Base-by-base conservation (phyloP, 2,113 vertebrate species). In the Oceanites oceanicus region DNA sequence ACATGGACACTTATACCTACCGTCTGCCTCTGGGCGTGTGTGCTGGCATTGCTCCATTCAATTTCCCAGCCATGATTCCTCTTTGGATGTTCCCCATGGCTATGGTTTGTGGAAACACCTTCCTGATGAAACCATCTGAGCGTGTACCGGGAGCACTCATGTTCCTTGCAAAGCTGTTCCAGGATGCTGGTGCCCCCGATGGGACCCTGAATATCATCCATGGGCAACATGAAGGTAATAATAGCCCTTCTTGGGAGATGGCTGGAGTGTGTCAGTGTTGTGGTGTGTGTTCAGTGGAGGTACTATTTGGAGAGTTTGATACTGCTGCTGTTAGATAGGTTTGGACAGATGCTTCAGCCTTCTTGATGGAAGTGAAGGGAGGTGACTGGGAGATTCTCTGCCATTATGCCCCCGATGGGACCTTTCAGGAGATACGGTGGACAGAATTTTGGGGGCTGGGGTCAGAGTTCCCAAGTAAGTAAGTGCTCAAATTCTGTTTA, bases 11-110 rank as follows among this genome's bases (percentile, higher is more conserved):
- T 86, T 98, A 98, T 77, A 99, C 99, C 58, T 99, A 98, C 95
- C 99, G 99, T 21, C 95, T 99, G 93, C 99, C 99, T n/a, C 93
- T 99, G 11, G 99, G 99, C 0, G 99, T 99, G 27, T 99, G 99
- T 25, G 99, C 99, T 22, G 99, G 99, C 86, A 99, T 99, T 10
- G 98, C 99, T 26, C 99, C 99, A 0, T 99, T 99, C 97, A 99
- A 99, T 96, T 99, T 99, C 96, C 99, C 99, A 6, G 99, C 99
- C 94, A 99, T 99, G 99, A 99, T 99, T 95, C 99, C 99, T 40
- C 98, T 99, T 42, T 99, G 99, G 99, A 99, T 99, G 99, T 99
- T 99, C 92, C 99, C 99, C 42, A 98, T 99, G 99, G 99, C 98
- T 68, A 98, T 99, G 99, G 99, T 99, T 66, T 99, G 99, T 77